These are phyloP conservation scores for Lithophane semibrunnea DNA, from an alignment of 2,888 invertebrate genomes.

Conservation along the genomic window DNA sequence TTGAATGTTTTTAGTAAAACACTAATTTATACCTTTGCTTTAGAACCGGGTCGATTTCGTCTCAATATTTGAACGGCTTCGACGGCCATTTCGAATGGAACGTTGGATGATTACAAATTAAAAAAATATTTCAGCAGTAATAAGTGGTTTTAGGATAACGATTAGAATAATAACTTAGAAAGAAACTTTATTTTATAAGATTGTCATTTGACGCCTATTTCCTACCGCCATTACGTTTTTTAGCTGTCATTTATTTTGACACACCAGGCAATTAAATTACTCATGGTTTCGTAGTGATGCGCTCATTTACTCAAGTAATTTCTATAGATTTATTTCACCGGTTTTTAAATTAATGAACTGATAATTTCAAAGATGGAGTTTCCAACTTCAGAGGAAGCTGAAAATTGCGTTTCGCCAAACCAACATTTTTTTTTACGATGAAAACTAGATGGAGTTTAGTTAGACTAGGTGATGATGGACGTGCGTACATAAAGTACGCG, in stretches of 20 bases:
- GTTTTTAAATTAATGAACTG: neutral
- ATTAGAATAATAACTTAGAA: neutral
- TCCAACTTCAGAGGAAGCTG: no score
- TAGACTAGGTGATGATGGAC: no score
- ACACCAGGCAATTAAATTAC: no score
- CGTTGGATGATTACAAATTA: neutral
- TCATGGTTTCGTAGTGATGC: slow-evolving; percentile 17
- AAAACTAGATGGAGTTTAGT: no score
- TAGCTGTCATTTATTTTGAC: slow-evolving; percentile 36
- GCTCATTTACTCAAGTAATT: neutral
- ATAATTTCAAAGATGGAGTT: no score
- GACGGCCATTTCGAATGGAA: slow-evolving; percentile 92
- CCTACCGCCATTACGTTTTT: slow-evolving; percentile 44
- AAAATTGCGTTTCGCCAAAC: no score
- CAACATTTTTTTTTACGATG: no score
- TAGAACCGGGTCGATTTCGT: slow-evolving; percentile 97
- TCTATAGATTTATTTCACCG: neutral
- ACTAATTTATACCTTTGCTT: slow-evolving; percentile 92
- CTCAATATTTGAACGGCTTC: slow-evolving; percentile 93
- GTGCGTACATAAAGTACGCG: no score
- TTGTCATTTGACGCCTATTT: slow-evolving; percentile 13
- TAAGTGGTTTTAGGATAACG: slow-evolving; percentile 3
- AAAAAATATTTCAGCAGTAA: neutral
- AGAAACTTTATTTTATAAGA: slow-evolving; percentile 25
- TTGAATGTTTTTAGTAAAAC: neutral